Conservation (phyloP, 2,888 invertebrate genomes). For the Limnephilus lunatus region DNA sequence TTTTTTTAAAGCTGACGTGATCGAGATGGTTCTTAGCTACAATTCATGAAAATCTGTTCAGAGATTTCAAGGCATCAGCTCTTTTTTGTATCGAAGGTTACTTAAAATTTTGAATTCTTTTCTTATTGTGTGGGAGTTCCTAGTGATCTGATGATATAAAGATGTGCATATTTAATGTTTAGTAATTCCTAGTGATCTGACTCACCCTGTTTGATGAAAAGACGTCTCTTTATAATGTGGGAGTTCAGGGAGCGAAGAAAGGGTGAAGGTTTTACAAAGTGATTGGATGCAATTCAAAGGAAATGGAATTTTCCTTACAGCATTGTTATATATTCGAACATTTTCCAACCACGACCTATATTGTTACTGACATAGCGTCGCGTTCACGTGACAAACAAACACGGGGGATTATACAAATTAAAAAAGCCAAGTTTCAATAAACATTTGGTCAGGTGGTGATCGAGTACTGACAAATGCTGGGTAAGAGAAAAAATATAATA, state of each 20-base stretch:
- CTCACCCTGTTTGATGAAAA: too few species aligned
- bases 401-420: background rate
- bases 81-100: too few species aligned
- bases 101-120: too few species aligned
- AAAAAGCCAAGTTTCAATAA: background rate
- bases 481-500: background rate
- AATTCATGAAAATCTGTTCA: too few species aligned
- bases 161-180: too few species aligned
- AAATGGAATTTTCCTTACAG: background rate
- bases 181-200: too few species aligned
- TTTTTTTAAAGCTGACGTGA: too few species aligned
- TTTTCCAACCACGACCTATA: background rate
- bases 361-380: background rate
- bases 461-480: background rate
- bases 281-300: background rate
- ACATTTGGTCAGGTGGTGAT: background rate
- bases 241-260: background rate
- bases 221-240: background rate
- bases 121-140: too few species aligned
- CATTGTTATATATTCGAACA: background rate
- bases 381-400: background rate
- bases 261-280: background rate
- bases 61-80: too few species aligned
- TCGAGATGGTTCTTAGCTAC: too few species aligned
- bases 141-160: too few species aligned